Percentiles rank a stretch among this genome's conserved stretches.
Conservation (phyloP, 2,113 vertebrate species). For the Scartelaos histophorus region DNA sequence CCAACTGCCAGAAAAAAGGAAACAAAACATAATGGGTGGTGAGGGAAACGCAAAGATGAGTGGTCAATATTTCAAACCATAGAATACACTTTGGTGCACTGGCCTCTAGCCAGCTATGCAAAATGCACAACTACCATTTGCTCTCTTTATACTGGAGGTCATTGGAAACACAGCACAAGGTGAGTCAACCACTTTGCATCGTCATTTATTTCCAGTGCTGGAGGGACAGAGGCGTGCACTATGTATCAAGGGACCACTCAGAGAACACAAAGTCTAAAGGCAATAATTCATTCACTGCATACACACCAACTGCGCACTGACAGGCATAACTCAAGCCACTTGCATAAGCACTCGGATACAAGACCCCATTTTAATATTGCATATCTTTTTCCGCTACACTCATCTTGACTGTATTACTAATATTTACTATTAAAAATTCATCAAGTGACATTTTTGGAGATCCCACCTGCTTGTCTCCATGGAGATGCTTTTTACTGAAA, state of each 20-base stretch:
- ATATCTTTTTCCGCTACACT: background rate
- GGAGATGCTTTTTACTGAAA: too few species aligned
- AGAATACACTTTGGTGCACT: background rate
- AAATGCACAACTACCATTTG: slow-evolving; percentile 19
- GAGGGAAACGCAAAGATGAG: background rate
- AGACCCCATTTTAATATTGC: background rate
- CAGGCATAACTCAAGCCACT: slow-evolving; percentile 13
- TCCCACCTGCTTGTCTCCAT: too few species aligned
- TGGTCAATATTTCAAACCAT: background rate
- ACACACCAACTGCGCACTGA: slow-evolving; percentile 7
- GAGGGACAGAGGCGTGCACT: slow-evolving; percentile 37
- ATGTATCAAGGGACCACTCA: slow-evolving; percentile 35
- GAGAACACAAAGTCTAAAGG: slow-evolving; percentile 12
- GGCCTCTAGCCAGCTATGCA: slow-evolving; percentile 26
- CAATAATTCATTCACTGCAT: slow-evolving; percentile 4
- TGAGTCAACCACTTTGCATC: slow-evolving; percentile 65
- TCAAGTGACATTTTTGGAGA: background rate
- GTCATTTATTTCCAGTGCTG: slow-evolving; percentile 48
- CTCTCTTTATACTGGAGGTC: slow-evolving; percentile 48
- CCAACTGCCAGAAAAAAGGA: slow-evolving; percentile 22
- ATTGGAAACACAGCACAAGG: slow-evolving; percentile 63
- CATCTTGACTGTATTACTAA: background rate
- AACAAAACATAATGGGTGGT: background rate
- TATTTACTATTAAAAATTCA: background rate
- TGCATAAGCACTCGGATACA: slow-evolving; percentile 9